Evolutionary conservation across 2,113 vertebrate species (phyloP).

Genomic region (Nansenia antarctica): DNA sequence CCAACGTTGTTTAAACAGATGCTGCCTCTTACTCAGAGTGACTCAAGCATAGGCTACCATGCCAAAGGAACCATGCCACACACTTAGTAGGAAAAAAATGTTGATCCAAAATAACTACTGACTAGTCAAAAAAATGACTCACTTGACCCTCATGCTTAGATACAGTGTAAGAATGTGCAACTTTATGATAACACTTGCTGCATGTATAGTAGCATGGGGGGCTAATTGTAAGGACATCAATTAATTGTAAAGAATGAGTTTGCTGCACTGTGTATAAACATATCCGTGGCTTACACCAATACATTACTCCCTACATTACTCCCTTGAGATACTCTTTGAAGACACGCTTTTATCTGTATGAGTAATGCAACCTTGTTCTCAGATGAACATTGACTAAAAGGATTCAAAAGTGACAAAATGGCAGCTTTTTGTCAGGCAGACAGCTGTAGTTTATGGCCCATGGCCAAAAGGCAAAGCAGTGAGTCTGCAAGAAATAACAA

Average conservation of each 20-base stretch:
- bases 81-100: conserved; percentile 38
- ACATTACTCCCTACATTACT: background rate
- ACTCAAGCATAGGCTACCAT: conserved; percentile 41
- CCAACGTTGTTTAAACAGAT: conserved; percentile 64
- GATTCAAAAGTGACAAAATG: background rate
- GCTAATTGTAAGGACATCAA: too few relatives aligned
- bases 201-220: too few relatives aligned
- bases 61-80: conserved; percentile 36
- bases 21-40: conserved; percentile 45
- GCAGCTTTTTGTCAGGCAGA: background rate
- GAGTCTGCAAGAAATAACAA: background rate
- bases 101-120: conserved; percentile 30
- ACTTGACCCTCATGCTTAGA: conserved; percentile 22
- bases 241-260: conserved; percentile 3
- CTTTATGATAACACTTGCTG: too few relatives aligned
- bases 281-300: background rate
- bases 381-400: background rate
- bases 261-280: background rate
- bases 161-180: conserved; percentile 27
- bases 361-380: background rate
- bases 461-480: background rate
- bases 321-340: background rate
- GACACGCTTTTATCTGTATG: background rate
- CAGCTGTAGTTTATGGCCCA: background rate
- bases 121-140: background rate